Evolutionary conservation across 1,140 invertebrate genomes (phyloP), one percentile per base, ranked within the genome.

Genomic region (Drosophila pseudoananassae): DNA sequence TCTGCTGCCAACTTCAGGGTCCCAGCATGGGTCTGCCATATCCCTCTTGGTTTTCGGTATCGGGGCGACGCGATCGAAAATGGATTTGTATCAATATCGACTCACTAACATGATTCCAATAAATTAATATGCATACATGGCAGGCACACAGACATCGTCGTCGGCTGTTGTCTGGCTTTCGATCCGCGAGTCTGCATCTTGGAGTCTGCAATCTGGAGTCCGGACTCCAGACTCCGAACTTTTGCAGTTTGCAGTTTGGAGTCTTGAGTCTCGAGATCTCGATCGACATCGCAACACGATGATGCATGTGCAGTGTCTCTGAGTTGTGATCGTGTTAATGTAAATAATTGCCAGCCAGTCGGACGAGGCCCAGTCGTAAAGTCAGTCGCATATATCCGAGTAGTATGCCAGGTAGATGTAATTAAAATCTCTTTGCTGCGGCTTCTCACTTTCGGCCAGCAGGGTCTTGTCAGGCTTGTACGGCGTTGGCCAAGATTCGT

Each of bases 61-160:
- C 85, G 70, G 33, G 36, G 40, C 71, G 54, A 50, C 20, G 68
- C 88, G 82, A 88, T 90, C 88, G 79, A 90, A 87, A 90, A 90
- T 90, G 88, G 88, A 90, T 90, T 90, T 90, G 88, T 90, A 90
- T 90, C 88, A 90, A 90, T 90, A 90, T 90, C 88, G 88, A 90
- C 88, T 84, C 88, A 89, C 83, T 90, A 90, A 90, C 88, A 90
- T 90, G 88, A 90, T 90, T 90, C 85, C 88, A 90, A 90, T 90
- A 90, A 90, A 90, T 90, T 90, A 90, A 90, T 90, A 90, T 90
- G 80, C 88, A 90, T 88, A 88, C 88, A 75, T 83, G 79, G 58
- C 77, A 81, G 71, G 64, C 78, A 70, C 59, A 36, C 75, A 72
- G 49, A 63, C 76, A 66, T 33, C 76, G 60, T 59, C 55, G 55